Percentiles rank a stretch among this genome's conserved stretches.
phyloP scores from a whole-genome alignment of 2,113 vertebrate genomes.

The Halichoeres trimaculatus region DNA sequence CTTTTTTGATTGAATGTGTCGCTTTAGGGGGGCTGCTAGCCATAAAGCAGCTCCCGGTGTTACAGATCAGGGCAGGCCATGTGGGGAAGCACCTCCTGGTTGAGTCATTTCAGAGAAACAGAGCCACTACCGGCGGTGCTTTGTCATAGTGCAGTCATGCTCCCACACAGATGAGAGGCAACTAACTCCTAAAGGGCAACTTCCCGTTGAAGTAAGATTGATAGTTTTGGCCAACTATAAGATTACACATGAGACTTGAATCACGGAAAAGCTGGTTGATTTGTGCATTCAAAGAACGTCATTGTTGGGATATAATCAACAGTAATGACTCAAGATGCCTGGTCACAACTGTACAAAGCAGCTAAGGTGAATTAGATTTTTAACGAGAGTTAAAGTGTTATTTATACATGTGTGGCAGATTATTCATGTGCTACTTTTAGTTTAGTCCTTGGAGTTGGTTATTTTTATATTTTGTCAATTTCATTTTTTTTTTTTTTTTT shows the following conservation, averaged over 20 bases:
- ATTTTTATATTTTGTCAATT: too few relatives aligned
- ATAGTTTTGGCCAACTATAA: slow-evolving; percentile 27
- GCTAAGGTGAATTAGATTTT: too few relatives aligned
- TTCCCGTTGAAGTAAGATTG: slow-evolving; percentile 14
- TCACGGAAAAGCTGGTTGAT: slow-evolving; percentile 9
- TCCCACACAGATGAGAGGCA: slow-evolving; percentile 42
- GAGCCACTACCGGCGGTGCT: slow-evolving; percentile 51
- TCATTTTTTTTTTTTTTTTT: background rate
- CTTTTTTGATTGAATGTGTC: slow-evolving; percentile 33
- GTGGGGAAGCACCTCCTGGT: slow-evolving; percentile 67
- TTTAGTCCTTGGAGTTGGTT: too few relatives aligned
- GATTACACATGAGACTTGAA: slow-evolving; percentile 16
- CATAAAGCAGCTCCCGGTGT: slow-evolving; percentile 48
- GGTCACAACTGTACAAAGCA: background rate
- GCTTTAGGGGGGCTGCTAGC: slow-evolving; percentile 31
- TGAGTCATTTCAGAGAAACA: slow-evolving; percentile 70
- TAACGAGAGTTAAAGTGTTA: too few relatives aligned
- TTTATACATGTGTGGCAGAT: too few relatives aligned
- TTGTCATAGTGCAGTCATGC: slow-evolving; percentile 74
- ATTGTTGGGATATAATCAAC: background rate
- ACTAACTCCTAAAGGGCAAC: slow-evolving; percentile 16
- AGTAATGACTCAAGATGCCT: background rate
- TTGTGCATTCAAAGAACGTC: background rate
- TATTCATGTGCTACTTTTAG: background rate
- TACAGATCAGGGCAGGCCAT: slow-evolving; percentile 49